Evolutionary conservation across 2,888 invertebrate genomes (phyloP).

Genomic region (Eupithecia insigniata): DNA sequence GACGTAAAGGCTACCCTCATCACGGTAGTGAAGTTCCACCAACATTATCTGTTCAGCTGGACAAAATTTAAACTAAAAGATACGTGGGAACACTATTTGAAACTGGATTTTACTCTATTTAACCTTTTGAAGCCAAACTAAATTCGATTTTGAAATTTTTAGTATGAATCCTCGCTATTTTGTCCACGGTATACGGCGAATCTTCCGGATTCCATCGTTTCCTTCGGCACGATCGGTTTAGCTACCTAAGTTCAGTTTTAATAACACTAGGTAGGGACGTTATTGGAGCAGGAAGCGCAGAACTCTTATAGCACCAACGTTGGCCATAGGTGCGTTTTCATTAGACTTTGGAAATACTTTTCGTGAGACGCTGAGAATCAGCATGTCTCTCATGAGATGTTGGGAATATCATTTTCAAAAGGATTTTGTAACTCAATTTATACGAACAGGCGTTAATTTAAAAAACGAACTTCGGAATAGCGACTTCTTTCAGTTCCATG

Average conservation of each 20-base stretch:
- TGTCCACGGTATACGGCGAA: neutral
- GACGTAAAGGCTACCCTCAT: conserved; percentile 40
- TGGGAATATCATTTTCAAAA: no score
- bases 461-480: no score
- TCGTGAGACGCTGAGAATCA: no score
- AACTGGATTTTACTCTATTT: neutral
- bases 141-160: neutral
- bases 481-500: no score
- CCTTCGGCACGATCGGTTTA: neutral
- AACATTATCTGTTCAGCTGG: conserved; percentile 1
- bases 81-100: neutral
- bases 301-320: neutral
- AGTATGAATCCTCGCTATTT: neutral
- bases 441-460: no score
- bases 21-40: conserved; percentile 19
- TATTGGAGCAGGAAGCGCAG: neutral
- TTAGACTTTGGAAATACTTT: no score
- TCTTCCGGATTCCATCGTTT: neutral
- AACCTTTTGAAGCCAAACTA: neutral
- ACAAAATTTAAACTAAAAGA: neutral
- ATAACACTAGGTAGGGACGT: no score
- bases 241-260: no score
- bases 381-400: no score
- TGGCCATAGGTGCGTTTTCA: no score
- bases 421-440: neutral